phyloP scores from a whole-genome alignment of 2,113 vertebrate genomes.

The Zapus hudsonius region DNA sequence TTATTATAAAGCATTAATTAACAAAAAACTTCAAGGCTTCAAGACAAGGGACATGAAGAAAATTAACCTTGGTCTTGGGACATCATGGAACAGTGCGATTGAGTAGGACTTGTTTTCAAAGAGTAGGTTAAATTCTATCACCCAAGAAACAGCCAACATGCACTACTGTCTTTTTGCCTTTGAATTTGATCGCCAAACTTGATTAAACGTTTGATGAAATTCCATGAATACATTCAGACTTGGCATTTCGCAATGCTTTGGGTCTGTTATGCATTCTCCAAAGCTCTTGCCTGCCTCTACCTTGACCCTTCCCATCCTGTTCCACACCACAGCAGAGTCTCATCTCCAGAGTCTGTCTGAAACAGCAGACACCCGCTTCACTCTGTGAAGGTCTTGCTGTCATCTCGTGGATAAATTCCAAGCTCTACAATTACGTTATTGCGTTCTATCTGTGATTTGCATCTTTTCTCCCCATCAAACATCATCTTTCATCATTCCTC shows the following conservation, averaged over 20 bases:
- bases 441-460: neutral
- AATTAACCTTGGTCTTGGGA: conserved; percentile 28
- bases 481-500: neutral
- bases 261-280: neutral
- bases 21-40: conserved; percentile 30
- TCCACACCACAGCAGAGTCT: neutral
- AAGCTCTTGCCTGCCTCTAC: neutral
- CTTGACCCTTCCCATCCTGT: neutral
- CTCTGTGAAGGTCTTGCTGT: neutral
- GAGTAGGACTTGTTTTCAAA: conserved; percentile 41
- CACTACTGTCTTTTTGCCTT: neutral
- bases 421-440: neutral
- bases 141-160: neutral
- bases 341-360: neutral
- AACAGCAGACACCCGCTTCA: neutral
- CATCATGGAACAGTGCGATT: neutral
- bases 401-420: neutral
- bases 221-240: neutral
- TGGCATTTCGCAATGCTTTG: neutral
- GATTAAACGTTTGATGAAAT: neutral
- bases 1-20: neutral
- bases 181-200: neutral
- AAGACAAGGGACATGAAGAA: neutral
- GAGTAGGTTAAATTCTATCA: neutral
- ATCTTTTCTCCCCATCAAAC: neutral